phyloP scores from a whole-genome alignment of 2,113 vertebrate genomes.

The Corydoras sp. region DNA sequence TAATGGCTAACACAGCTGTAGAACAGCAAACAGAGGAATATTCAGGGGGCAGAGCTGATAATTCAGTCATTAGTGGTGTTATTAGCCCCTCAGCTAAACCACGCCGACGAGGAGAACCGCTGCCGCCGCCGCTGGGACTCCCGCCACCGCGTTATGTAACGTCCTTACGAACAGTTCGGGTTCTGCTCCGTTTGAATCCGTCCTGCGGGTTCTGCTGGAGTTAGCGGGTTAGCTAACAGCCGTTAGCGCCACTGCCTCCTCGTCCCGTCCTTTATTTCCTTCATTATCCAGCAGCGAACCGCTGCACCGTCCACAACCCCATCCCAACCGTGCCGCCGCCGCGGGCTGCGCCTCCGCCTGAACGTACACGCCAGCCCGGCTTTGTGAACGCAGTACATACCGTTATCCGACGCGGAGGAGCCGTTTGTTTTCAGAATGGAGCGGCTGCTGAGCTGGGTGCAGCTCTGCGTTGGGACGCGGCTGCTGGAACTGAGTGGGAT shows the following conservation, averaged over 20 bases:
- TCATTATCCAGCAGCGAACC: constrained; percentile 32
- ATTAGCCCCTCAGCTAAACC: neutral
- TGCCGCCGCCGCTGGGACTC: neutral
- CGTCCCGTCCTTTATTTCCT: constrained; percentile 30
- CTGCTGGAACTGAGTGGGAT: neutral
- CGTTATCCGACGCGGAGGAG: constrained; percentile 25
- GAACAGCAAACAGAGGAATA: neutral
- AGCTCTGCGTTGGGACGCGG: constrained; percentile 35
- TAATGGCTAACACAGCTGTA: no score
- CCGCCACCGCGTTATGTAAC: neutral
- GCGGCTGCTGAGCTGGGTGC: constrained; percentile 30
- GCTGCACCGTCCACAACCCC: constrained; percentile 20
- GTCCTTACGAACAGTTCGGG: no score
- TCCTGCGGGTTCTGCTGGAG: neutral
- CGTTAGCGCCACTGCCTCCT: constrained; percentile 27
- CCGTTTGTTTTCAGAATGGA: neutral
- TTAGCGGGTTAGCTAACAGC: constrained; percentile 27
- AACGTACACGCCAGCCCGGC: no score
- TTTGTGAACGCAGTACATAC: constrained; percentile 22
- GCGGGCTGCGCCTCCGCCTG: no score
- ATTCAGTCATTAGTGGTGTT: neutral
- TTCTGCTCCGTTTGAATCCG: neutral
- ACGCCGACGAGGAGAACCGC: neutral
- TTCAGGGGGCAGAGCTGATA: constrained; percentile 4
- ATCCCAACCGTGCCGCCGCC: neutral